Percentiles rank a stretch among this genome's conserved stretches.
Conservation (phyloP, 1,140 invertebrate species). For the Heliconius melpomene region DNA sequence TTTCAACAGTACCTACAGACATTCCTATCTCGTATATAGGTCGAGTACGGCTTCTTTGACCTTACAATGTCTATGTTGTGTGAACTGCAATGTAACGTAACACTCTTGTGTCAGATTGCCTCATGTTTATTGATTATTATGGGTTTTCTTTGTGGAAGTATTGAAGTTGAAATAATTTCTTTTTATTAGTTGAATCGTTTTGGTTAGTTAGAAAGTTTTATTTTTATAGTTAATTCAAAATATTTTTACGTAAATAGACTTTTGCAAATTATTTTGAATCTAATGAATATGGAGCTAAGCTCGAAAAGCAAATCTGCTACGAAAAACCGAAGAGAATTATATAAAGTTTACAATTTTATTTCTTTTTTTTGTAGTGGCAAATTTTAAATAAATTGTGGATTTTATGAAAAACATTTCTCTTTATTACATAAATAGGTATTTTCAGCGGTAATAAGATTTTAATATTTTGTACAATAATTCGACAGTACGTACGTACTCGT, state of each 20-base stretch:
- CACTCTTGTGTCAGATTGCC: not conserved
- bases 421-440: not conserved
- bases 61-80: conserved; percentile 12
- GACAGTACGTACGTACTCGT: not conserved
- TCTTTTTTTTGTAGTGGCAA: no score
- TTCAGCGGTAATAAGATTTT: not conserved
- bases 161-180: no score
- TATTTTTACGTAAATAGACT: no score
- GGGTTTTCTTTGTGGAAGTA: not conserved
- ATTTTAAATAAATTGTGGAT: no score
- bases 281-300: no score
- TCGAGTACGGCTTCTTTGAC: conserved; percentile 28
- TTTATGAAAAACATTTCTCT: not conserved
- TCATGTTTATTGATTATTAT: not conserved
- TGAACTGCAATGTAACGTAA: conserved; percentile 11
- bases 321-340: no score
- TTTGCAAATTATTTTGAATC: no score
- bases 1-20: not conserved
- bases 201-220: no score
- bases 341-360: no score
- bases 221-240: no score
- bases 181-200: no score
- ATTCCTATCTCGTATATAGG: conserved; percentile 23
- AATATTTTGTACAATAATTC: not conserved
- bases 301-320: no score